Base-by-base conservation (phyloP, 2,888 invertebrate species). In the Aleiodes alternator region DNA sequence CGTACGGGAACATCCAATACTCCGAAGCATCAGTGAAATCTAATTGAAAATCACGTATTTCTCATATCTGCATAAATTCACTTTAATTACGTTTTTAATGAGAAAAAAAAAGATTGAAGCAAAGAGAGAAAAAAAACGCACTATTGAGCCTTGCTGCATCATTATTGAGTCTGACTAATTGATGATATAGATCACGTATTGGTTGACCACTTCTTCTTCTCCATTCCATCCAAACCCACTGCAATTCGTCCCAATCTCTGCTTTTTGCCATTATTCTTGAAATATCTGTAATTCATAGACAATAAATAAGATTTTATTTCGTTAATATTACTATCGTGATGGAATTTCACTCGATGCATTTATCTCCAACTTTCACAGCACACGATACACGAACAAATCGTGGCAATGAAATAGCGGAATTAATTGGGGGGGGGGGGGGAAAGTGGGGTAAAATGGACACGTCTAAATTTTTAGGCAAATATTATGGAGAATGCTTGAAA, bases 171-270 rank as follows among this genome's bases (percentile, higher is more conserved):
- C 94, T 94, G 0, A 95, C 93, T 75, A 96, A 90, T 88, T 96
- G 96, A 77, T 96, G 95, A 82, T 94, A 97, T 48, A 95, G 90
- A 80, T 96, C 96, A 78, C 95, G 92, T 87, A 96, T 93, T 83
- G 95, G 92, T 73, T 94, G 92, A 0, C 95, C 96, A 0, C 97
- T 96, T 79, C 95, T 94, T 81, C 97, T 92, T 82, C 97, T 92
- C 95, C 97, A 98, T 87, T 96, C 96, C 0, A 94, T 93, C 98
- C 98, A 98, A 0, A 94, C 93, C 85, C 96, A 94, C 82, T 95
- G 94, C 75, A 98, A 90, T 87, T 97, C 96, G 78, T 97, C 95
- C 95, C 97, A 97, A 85, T 98, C 95, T 68, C 96, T 90, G 82
- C 94, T 94, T 76, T 91, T 92, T 0, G 96, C 95, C 96, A 97